A percentile compares a stretch with the other conserved stretches of the same genome.
These are phyloP conservation scores for Potamarius usumacintae DNA, from an alignment of 2,113 vertebrate species.

Conservation along the genomic window DNA sequence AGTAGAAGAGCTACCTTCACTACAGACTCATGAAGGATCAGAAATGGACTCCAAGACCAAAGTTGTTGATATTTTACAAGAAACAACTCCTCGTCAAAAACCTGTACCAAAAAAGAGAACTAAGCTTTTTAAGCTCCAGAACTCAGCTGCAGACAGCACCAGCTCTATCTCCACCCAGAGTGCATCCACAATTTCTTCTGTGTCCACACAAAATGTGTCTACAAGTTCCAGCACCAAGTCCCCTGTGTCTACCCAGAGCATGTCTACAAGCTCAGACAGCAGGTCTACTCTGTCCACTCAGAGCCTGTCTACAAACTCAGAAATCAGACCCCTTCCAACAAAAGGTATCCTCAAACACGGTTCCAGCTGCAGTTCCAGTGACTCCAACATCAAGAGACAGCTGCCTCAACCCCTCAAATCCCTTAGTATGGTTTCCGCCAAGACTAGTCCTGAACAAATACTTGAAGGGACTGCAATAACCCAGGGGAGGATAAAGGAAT, in stretches of 20 bases:
- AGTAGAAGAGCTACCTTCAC: conserved; percentile 67
- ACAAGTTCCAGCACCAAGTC: conserved; percentile 63
- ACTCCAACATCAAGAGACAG: conserved; percentile 69
- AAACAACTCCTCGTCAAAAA: conserved; percentile 58
- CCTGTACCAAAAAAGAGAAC: conserved; percentile 89
- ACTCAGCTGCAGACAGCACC: conserved; percentile 58
- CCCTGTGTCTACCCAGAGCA: conserved; percentile 63
- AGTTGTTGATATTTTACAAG: conserved; percentile 57
- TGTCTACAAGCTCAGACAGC: conserved; percentile 53
- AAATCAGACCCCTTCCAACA: conserved; percentile 55
- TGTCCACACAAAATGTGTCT: conserved; percentile 68
- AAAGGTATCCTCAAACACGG: conserved; percentile 76
- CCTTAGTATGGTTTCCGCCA: conserved; percentile 28
- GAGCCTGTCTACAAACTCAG: conserved; percentile 64
- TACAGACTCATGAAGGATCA: conserved; percentile 60
- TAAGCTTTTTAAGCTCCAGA: conserved; percentile 66
- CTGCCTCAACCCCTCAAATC: conserved; percentile 35
- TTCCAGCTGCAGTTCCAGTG: conserved; percentile 80
- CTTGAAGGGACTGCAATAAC: neutral
- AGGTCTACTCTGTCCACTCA: conserved; percentile 57
- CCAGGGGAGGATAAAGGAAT: conserved; percentile 52
- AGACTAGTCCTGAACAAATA: conserved; percentile 49
- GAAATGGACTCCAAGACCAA: conserved; percentile 60
- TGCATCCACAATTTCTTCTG: conserved; percentile 50
- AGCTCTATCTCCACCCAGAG: conserved; percentile 47